Evolutionary conservation across 2,888 invertebrate species (phyloP), one percentile per base, ranked within the genome.

Genomic region (Zaprionus obscuricornis): DNA sequence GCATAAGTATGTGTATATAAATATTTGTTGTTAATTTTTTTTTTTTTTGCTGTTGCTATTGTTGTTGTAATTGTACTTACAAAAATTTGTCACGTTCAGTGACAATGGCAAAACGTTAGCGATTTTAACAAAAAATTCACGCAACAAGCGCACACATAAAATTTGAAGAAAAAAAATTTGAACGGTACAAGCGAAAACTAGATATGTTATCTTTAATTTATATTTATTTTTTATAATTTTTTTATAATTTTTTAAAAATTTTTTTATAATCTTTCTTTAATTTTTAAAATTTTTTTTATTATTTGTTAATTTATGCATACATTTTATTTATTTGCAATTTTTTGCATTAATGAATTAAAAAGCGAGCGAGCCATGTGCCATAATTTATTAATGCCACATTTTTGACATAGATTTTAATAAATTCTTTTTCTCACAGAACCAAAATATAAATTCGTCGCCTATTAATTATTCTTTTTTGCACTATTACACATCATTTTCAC

Each of bases 21-120:
- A 17, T 40, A 24, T 40, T 40, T 24, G 14, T 40, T 18, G 22
- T 7, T 0, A 22, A 4, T 22, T 22, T 26, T 49, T 42, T 16
- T 57, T 51, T 31, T 45, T 56, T n/a, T n/a, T n/a, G 18, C 22
- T 43, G 17, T 39, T 51, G 11, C 17, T 52, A 24, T 46, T 59
- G 33, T 45, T 50, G 18, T 36, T 40, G 52, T 46, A 55, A 22
- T 45, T 24, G 49, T 58, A 60, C 57, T 74, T 76, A 58, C 50
- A 57, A 43, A 79, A 73, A 68, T 79, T 74, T 68, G 84, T 78
- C 78, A 78, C 78, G 78, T 79, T 68, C 70, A 56, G 31, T 56
- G 39, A n/a, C n/a, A n/a, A n/a, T 39, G 67, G 51, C 36, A 34
- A 34, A 34, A 36, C 46, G 20, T 18, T 45, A 29, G 39, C 40